Evolutionary conservation across 2,888 invertebrate species (phyloP), one percentile per base, ranked within the genome.

Genomic region (Corbicula japonica): DNA sequence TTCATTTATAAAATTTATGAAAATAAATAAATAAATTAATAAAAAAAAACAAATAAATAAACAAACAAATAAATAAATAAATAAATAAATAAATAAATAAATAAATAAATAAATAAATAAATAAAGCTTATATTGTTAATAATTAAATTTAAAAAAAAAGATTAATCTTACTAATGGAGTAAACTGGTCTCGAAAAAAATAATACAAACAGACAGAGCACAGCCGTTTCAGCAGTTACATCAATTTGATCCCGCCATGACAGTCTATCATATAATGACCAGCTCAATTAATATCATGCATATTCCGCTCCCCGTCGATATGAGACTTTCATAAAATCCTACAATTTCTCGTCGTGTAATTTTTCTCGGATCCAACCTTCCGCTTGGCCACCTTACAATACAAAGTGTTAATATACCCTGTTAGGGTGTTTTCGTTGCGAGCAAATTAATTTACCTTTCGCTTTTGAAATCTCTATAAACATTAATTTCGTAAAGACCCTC

Each of bases 361-460:
- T 72, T 70, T 78, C 72, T 69, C 82, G 62, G 78, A 68, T 82
- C 69, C 48, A 50, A 15, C 34, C 60, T 76, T 78, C 74, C 76
- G 76, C 82, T 60, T 61, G 54, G 69, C 32, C 82, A 76, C 82
- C 82, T 78, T 21, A 38, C 70, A n/a, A 76, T 72, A 76, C 46
- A 82, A 82, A 35, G 82, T 73, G 82, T 73, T 76, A 78, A 78
- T 65, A 75, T 75, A 70, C 69, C 52, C 44, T 78, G 61, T 73
- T 61, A 82, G 70, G 72, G 76, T 82, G 82, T 82, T 82, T 77
- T 78, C 78, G 76, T 76, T 78, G 72, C 73, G 72, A 73, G 76
- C 82, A 82, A 82, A 82, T 82, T 82, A 82, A 82, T 82, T 82
- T 82, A 78, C 82, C 73, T 82, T 80, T 76, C 71, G 38, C 68